Conservation (phyloP, 2,888 invertebrate species). For the Eulithis prunata region DNA sequence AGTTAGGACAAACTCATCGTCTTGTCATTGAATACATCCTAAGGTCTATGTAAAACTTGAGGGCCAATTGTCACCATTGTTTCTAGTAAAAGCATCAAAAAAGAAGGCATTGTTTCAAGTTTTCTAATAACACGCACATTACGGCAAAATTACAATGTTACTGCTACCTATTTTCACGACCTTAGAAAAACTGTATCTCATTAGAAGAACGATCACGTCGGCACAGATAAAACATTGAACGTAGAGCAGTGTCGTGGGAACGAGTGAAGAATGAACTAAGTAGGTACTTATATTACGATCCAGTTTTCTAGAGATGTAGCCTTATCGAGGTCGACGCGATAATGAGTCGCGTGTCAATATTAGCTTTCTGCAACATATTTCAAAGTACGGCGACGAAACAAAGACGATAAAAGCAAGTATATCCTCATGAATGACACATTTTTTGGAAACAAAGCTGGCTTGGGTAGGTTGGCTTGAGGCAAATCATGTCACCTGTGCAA, state of each 20-base stretch:
- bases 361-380: slow-evolving; percentile 59
- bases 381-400: slow-evolving; percentile 48
- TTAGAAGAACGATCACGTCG: slow-evolving; percentile 74
- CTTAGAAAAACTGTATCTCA: slow-evolving; percentile 67
- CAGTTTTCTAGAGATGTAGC: slow-evolving; percentile 77
- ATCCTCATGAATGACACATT: slow-evolving; percentile 39
- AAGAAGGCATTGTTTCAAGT: slow-evolving; percentile 34
- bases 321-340: slow-evolving; percentile 77
- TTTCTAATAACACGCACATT: slow-evolving; percentile 36
- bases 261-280: slow-evolving; percentile 65
- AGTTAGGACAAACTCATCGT: slow-evolving; percentile 41
- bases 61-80: slow-evolving; percentile 28
- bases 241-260: slow-evolving; percentile 77
- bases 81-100: slow-evolving; percentile 27
- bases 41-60: slow-evolving; percentile 39
- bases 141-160: slow-evolving; percentile 35
- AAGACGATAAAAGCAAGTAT: slow-evolving; percentile 53
- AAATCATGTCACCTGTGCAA: slow-evolving; percentile 20
- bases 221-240: slow-evolving; percentile 65
- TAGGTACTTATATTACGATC: slow-evolving; percentile 63
- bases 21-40: slow-evolving; percentile 57
- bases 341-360: slow-evolving; percentile 75
- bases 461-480: slow-evolving; percentile 8
- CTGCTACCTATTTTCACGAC: slow-evolving; percentile 53
- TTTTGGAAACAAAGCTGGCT: slow-evolving; percentile 31